phyloP scores from a whole-genome alignment of 2,888 invertebrate genomes.

The Sinopyrophorus schimmeli region DNA sequence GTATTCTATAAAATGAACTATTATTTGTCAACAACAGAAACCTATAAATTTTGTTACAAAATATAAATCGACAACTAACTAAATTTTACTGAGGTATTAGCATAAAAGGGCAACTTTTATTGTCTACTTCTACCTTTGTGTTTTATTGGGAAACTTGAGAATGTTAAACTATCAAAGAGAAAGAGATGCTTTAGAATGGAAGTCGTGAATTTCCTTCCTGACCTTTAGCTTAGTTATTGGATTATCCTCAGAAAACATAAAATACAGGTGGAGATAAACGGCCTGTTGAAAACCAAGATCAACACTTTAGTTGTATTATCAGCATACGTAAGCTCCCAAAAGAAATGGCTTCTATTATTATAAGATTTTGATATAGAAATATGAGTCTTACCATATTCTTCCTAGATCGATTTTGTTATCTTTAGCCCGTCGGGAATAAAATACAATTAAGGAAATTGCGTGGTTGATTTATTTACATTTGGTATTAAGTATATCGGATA shows the following conservation, averaged over 20 bases:
- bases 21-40: too few relatives aligned
- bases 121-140: slow-evolving; percentile 8
- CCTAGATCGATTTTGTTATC: slow-evolving; percentile 13
- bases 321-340: slow-evolving; percentile 12
- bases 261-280: slow-evolving; percentile 29
- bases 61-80: too few relatives aligned
- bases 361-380: slow-evolving; percentile 16
- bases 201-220: slow-evolving; percentile 6
- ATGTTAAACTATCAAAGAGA: slow-evolving; percentile 14
- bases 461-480: slow-evolving; percentile 21
- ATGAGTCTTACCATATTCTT: slow-evolving; percentile 17
- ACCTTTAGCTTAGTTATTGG: slow-evolving; percentile 28
- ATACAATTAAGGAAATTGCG: slow-evolving; percentile 18
- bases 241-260: slow-evolving; percentile 26
- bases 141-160: slow-evolving; percentile 21
- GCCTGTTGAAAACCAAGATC: slow-evolving; percentile 23
- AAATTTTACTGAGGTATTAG: too few relatives aligned
- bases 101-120: slow-evolving; percentile 11
- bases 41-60: too few relatives aligned
- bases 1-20: too few relatives aligned
- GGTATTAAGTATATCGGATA: too few relatives aligned
- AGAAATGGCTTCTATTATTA: slow-evolving; percentile 26
- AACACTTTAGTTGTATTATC: slow-evolving; percentile 26
- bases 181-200: slow-evolving; percentile 9
- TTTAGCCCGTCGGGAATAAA: slow-evolving; percentile 9